phyloP scores from a whole-genome alignment of 1,140 invertebrate species.

The Chironomus striatipennis region DNA sequence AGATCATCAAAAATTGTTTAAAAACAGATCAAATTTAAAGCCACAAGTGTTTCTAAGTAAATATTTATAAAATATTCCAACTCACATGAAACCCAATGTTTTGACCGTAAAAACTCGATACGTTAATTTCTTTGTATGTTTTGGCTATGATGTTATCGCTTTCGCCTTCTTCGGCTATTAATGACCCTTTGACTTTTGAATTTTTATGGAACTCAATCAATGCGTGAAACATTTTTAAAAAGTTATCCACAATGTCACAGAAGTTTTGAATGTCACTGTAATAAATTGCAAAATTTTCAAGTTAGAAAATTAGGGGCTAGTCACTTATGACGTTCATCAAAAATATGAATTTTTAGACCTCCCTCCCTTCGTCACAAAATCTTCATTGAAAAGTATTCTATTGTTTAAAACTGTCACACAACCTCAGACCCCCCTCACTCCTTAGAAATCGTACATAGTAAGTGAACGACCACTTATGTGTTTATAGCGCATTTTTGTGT shows the following conservation, averaged over 20 bases:
- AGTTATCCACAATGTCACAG: neutral
- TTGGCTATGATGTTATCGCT: neutral
- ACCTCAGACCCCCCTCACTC: too few species aligned
- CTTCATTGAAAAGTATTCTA: too few species aligned
- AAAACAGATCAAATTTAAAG: neutral
- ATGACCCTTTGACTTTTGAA: neutral
- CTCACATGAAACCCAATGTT: neutral
- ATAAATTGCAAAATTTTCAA: neutral
- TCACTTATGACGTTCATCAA: too few species aligned
- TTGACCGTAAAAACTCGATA: neutral
- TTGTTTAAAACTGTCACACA: too few species aligned
- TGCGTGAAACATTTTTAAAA: neutral
- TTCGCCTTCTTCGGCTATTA: neutral
- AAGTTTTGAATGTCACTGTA: neutral
- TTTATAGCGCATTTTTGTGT: too few species aligned
- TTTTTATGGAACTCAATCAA: neutral
- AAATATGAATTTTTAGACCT: neutral
- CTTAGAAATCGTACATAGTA: too few species aligned
- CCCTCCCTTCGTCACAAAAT: too few species aligned
- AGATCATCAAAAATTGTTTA: too few species aligned
- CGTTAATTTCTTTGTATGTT: neutral
- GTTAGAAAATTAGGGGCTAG: neutral
- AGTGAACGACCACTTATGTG: too few species aligned
- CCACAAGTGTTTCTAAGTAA: neutral
- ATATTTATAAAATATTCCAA: neutral